These are phyloP conservation scores for Naso thynnoides DNA, from an alignment of 2,797 vertebrate genomes.

Conservation along the genomic window DNA sequence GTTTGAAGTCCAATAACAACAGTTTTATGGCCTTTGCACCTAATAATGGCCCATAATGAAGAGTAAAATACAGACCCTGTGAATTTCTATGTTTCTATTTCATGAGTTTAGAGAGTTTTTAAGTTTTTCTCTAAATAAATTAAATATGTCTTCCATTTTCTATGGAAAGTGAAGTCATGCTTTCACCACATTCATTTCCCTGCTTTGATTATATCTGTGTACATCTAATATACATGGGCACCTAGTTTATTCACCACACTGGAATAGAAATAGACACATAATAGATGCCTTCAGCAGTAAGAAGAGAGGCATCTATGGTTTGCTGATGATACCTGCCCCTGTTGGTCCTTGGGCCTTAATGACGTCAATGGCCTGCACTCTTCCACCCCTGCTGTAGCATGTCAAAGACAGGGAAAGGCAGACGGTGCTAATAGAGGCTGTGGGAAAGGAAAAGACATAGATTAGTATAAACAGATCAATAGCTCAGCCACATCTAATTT, in stretches of 20 bases:
- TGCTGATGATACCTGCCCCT: background rate
- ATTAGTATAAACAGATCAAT: conserved; percentile 76
- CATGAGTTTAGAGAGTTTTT: background rate
- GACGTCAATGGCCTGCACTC: conserved; percentile 27
- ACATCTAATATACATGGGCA: background rate
- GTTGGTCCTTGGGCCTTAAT: conserved; percentile 1
- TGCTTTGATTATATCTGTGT: conserved; percentile 1
- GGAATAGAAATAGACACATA: conserved; percentile 7
- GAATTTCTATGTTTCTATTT: too few species aligned
- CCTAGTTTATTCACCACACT: background rate
- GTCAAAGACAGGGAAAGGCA: conserved; percentile 21
- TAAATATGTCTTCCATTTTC: background rate
- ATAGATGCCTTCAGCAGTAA: background rate
- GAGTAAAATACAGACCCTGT: too few species aligned
- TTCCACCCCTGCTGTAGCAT: conserved; percentile 23
- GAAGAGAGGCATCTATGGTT: background rate
- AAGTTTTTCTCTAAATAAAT: background rate
- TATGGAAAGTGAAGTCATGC: background rate
- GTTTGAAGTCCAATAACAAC: too few species aligned
- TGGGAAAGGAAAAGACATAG: conserved; percentile 36
- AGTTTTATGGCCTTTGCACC: too few species aligned
- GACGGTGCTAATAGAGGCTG: conserved; percentile 33
- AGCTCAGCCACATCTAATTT: conserved; percentile 60
- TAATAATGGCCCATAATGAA: too few species aligned
- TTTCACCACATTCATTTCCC: background rate